A percentile compares a stretch with the other conserved stretches of the same genome.
Conservation (phyloP, 2,113 vertebrate genomes). For the Cygnus buccinator region DNA sequence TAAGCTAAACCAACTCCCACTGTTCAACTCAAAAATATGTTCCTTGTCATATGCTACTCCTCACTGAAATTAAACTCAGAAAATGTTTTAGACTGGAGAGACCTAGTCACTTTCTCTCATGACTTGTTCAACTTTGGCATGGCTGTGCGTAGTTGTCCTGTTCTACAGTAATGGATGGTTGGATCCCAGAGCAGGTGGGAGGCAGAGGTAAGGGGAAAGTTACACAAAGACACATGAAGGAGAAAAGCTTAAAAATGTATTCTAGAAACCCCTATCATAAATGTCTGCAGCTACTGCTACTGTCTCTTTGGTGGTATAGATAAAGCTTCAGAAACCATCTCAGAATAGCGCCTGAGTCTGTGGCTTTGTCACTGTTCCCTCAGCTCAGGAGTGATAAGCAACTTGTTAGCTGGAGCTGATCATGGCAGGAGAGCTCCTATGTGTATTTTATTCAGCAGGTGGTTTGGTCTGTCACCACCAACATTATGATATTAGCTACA, state of each 20-base stretch:
- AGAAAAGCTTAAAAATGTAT: background rate
- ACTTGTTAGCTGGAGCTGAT: background rate
- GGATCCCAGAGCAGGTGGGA: background rate
- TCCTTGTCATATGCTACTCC: conserved; percentile 37
- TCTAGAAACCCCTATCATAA: background rate
- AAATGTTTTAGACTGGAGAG: background rate
- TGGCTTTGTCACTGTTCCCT: background rate
- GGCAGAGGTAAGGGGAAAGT: background rate
- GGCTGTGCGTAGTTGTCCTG: accelerated
- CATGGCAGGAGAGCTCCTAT: background rate
- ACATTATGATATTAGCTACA: background rate
- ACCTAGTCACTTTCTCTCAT: background rate
- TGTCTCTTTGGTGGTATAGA: background rate
- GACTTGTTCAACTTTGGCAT: background rate
- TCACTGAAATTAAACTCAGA: background rate
- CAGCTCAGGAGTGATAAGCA: background rate
- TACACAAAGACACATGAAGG: background rate
- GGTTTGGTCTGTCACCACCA: background rate
- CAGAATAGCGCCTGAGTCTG: background rate
- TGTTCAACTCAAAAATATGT: conserved; percentile 50
- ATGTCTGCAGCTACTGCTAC: background rate
- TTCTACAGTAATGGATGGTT: background rate
- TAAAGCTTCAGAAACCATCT: background rate
- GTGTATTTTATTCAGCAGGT: background rate
- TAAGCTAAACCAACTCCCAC: conserved; percentile 47